A percentile compares a stretch with the other conserved stretches of the same genome.
phyloP scores from a whole-genome alignment of 2,113 vertebrate genomes.

The Quiscalus mexicanus region DNA sequence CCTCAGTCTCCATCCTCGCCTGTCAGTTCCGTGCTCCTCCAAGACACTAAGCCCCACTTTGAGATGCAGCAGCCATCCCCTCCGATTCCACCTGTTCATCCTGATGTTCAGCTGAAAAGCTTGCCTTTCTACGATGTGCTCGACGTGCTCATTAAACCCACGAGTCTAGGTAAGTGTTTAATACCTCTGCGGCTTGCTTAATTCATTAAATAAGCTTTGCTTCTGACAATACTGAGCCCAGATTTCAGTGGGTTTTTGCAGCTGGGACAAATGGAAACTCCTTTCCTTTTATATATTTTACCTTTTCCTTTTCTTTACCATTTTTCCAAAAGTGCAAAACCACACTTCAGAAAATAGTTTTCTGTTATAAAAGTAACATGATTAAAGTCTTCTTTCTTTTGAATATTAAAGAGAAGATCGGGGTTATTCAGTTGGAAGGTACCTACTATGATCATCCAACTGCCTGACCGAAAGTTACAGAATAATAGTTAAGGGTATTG shows the following conservation, averaged over 20 bases:
- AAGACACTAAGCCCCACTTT: conserved; percentile 80
- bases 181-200: neutral
- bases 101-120: conserved; percentile 92
- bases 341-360: neutral
- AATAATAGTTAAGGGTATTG: neutral
- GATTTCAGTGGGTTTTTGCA: neutral
- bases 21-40: conserved; percentile 76
- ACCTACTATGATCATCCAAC: neutral
- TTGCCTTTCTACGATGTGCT: conserved; percentile 95
- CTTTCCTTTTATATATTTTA: neutral
- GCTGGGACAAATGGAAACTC: neutral
- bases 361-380: neutral
- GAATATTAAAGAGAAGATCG: neutral
- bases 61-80: conserved; percentile 91
- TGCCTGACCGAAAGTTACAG: neutral
- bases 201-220: neutral
- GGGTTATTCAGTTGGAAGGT: neutral
- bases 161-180: conserved; percentile 88
- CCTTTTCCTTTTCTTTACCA: neutral
- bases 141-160: conserved; percentile 95
- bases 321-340: neutral
- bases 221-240: neutral
- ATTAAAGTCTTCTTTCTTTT: neutral
- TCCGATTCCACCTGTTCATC: conserved; percentile 91
- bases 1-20: conserved; percentile 75